A percentile compares a stretch with the other conserved stretches of the same genome.
Conservation (phyloP, 1,140 invertebrate genomes). For the Bombyx mandarina region DNA sequence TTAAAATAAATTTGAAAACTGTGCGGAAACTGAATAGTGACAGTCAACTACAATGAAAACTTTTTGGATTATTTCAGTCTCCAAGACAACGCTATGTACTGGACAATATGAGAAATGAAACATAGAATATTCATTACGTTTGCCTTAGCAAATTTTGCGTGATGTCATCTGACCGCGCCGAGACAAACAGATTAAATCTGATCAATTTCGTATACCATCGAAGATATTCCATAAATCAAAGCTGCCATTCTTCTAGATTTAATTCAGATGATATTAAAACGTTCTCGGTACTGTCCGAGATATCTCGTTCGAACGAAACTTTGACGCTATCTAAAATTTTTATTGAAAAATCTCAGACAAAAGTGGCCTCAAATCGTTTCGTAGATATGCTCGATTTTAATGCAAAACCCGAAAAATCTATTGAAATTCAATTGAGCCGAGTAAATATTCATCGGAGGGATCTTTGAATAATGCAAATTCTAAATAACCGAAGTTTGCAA, state of each 20-base stretch:
- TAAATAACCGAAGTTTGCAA: conserved; percentile 12
- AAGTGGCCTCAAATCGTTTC: not conserved
- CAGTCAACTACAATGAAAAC: conserved; percentile 27
- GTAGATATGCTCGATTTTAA: too few species aligned
- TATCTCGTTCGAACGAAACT: conserved; percentile 1
- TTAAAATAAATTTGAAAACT: conserved; percentile 22
- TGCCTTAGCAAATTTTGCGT: conserved; percentile 14
- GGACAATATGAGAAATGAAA: conserved; percentile 13
- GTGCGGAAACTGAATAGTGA: conserved; percentile 20
- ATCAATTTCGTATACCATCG: not conserved
- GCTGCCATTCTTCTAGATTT: conserved; percentile 3
- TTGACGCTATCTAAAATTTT: not conserved
- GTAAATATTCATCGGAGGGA: conserved; percentile 20
- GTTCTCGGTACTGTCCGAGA: conserved; percentile 2
- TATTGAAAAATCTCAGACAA: conserved; percentile 1
- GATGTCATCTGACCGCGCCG: conserved; percentile 9
- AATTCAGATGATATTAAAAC: conserved; percentile 1
- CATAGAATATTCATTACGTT: conserved; percentile 26
- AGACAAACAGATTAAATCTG: conserved; percentile 10
- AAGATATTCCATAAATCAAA: conserved; percentile 3
- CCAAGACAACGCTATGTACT: conserved; percentile 8
- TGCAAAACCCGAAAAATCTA: conserved; percentile 5
- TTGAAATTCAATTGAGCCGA: conserved; percentile 19
- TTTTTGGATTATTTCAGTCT: conserved; percentile 31
- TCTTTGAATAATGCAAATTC: conserved; percentile 20